Conservation (phyloP, 2,797 vertebrate species). For the Manis pentadactyla region DNA sequence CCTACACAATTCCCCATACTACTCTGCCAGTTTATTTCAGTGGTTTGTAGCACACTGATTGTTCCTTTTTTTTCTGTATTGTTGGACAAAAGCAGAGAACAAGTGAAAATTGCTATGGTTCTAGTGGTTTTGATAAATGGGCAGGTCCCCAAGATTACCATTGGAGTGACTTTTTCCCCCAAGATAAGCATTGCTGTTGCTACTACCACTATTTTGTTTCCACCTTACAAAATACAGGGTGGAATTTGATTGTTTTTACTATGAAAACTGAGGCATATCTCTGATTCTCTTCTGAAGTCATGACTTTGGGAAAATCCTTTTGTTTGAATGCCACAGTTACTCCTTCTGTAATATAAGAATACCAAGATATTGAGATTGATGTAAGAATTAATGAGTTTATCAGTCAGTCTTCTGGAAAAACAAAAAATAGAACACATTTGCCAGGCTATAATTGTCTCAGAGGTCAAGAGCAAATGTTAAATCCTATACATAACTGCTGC, state of each 20-base stretch:
- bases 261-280: conserved; percentile 9
- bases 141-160: not conserved
- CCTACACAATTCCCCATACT: conserved; percentile 20
- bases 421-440: not conserved
- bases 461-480: not conserved
- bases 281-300: conserved; percentile 1
- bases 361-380: not conserved
- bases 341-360: not conserved
- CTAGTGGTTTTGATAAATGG: conserved; percentile 38
- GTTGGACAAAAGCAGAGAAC: not conserved
- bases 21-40: conserved; percentile 38
- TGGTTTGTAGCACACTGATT: conserved; percentile 34
- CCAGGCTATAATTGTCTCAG: not conserved
- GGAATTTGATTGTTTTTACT: not conserved
- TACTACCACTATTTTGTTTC: conserved; percentile 30
- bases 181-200: not conserved
- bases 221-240: not conserved
- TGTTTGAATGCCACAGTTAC: not conserved
- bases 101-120: conserved; percentile 1
- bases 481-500: not conserved
- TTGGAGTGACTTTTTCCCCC: not conserved
- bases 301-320: conserved; percentile 14
- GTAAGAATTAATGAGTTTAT: not conserved
- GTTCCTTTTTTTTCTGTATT: not conserved
- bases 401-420: not conserved